Evolutionary conservation across 2,113 vertebrate genomes (phyloP), one percentile per base, ranked within the genome.

Genomic region (Podocnemis expansa): DNA sequence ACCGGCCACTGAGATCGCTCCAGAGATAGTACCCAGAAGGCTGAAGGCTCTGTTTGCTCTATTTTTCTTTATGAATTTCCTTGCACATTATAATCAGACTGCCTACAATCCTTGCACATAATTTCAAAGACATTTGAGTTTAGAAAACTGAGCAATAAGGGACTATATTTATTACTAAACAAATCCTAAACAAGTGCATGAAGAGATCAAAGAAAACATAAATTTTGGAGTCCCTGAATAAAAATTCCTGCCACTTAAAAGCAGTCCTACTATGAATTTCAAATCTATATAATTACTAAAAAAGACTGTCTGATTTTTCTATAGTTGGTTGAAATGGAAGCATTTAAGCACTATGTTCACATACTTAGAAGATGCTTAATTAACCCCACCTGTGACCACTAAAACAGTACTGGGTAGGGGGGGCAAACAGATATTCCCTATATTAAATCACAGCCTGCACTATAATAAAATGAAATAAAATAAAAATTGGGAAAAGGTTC

Each of bases 231-330:
- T 60, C 21, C 27, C 22, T 45, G 25, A 0, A 5, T 2, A 27
- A 85, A 80, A 43, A 11, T 82, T 92, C 47, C 47, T 25, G 11
- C 51, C 67, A 56, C 87, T 93, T 85, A 11, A n/a, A 70, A 49
- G 7, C 55, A 81, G 88, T 34, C 63, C 76, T 45, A 78, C 11
- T 34, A 41, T 2, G 13, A 25, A 41, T n/a, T 60, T 43, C 2
- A 86, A 76, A 34, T 45, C 45, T 73, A 52, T 6, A 63, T 7
- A 82, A 82, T 21, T 21, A 19, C 27, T 43, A 27, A 75, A 3
- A 4, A 75, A 75, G 41, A 45, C 8, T 75, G 73, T 75, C 45
- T 45, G 45, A 25, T 75, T 75, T 43, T 75, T 38, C 38, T 43
- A 75, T 24, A 75, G 21, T 43, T 75, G 11, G 73, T 45, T 27